phyloP scores from a whole-genome alignment of 1,140 invertebrate species.

The Anastrepha obliqua region DNA sequence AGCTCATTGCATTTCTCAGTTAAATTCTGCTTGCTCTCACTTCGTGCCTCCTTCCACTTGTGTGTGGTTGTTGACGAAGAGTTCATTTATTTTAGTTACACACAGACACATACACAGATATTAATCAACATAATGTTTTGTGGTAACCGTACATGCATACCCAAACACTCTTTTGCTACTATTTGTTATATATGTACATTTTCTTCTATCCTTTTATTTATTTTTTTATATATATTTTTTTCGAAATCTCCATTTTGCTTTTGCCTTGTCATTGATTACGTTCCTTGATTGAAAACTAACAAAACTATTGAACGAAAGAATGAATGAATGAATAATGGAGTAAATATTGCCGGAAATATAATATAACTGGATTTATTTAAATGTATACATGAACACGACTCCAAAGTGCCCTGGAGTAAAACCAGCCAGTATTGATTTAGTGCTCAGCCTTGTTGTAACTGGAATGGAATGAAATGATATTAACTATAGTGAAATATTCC shows the following conservation, averaged over 20 bases:
- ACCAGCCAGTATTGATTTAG: not conserved
- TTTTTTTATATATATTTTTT: too few species aligned
- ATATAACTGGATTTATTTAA: not conserved
- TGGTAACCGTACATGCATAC: not conserved
- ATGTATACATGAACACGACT: not conserved
- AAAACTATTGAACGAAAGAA: not conserved
- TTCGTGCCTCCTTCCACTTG: not conserved
- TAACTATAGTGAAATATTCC: too few species aligned
- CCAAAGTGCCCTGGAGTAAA: not conserved
- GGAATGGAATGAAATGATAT: too few species aligned
- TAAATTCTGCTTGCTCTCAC: not conserved
- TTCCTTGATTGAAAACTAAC: slow-evolving; percentile 23
- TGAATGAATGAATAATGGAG: not conserved
- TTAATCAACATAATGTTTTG: not conserved
- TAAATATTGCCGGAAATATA: not conserved
- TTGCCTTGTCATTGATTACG: not conserved
- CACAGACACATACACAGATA: not conserved
- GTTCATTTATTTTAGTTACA: not conserved
- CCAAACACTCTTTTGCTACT: too few species aligned
- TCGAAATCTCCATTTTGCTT: not conserved
- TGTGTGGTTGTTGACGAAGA: not conserved
- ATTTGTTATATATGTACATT: not conserved
- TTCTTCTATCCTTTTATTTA: not conserved
- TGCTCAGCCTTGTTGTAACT: not conserved
- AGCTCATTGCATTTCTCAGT: too few species aligned